Percentiles rank a stretch among this genome's conserved stretches.
Evolutionary conservation across 2,888 invertebrate species (phyloP).

Genomic region (Calliopum simillimum): DNA sequence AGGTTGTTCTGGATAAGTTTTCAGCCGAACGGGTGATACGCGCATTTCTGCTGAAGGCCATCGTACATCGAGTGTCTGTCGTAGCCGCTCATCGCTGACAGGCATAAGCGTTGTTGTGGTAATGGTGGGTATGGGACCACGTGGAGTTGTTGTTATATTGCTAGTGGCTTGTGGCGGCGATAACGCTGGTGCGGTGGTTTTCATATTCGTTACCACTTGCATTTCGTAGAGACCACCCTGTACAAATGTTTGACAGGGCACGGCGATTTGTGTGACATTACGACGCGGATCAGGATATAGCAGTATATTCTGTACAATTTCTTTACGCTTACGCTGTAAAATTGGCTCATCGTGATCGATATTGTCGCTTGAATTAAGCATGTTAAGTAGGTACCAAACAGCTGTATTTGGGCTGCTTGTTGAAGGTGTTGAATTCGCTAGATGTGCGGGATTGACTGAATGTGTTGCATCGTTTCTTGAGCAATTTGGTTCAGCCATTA

Average conservation of each 20-base stretch:
- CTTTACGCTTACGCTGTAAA: conserved; percentile 57
- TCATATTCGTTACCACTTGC: conserved; percentile 60
- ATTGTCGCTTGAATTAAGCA: neutral
- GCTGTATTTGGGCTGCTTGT: neutral
- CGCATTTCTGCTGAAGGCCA: conserved; percentile 83
- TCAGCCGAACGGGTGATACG: conserved; percentile 80
- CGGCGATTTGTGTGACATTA: conserved; percentile 63
- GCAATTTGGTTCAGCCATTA: conserved; percentile 33
- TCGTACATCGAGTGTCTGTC: conserved; percentile 77
- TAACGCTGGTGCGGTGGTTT: conserved; percentile 49
- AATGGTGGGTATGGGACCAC: neutral
- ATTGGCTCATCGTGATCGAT: conserved; percentile 28
- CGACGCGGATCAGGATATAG: conserved; percentile 63
- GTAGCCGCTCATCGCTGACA: conserved; percentile 60
- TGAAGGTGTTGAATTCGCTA: too few species aligned
- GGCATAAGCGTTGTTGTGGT: conserved; percentile 60
- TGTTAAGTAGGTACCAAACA: too few species aligned
- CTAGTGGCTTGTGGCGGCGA: neutral
- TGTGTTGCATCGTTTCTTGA: conserved; percentile 56
- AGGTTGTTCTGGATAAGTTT: conserved; percentile 82
- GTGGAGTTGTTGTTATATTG: neutral
- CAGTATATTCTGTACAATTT: conserved; percentile 62
- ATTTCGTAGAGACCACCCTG: conserved; percentile 63
- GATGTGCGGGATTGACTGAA: neutral
- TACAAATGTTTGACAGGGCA: conserved; percentile 63